phyloP scores from a whole-genome alignment of 2,888 invertebrate genomes.

The Ptilodon capucinus region DNA sequence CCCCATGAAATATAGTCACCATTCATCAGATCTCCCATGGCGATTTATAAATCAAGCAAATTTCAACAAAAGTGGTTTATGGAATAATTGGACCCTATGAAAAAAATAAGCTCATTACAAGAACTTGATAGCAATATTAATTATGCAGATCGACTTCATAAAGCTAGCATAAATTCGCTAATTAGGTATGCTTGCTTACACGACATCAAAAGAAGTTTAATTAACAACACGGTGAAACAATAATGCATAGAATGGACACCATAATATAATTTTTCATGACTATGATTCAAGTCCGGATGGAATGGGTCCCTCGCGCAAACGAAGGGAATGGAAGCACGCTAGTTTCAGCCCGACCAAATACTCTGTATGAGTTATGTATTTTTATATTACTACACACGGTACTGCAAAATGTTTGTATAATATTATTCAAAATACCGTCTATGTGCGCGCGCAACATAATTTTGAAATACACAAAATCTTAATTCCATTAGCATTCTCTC shows the following conservation, averaged over 20 bases:
- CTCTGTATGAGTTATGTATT: too few relatives aligned
- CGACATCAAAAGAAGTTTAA: constrained; percentile 12
- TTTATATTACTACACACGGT: too few relatives aligned
- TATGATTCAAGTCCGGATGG: background rate
- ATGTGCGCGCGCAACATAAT: too few relatives aligned
- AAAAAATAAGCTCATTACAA: constrained; percentile 6
- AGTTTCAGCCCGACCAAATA: background rate
- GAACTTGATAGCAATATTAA: background rate
- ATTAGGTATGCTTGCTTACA: constrained; percentile 22
- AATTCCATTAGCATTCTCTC: too few relatives aligned
- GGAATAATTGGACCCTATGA: constrained; percentile 25
- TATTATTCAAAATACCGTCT: too few relatives aligned
- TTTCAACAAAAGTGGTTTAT: constrained; percentile 39
- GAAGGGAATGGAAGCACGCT: background rate
- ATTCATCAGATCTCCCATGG: constrained; percentile 39
- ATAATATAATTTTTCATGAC: constrained; percentile 7
- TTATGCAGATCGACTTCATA: background rate
- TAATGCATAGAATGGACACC: constrained; percentile 10
- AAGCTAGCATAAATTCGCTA: constrained; percentile 18
- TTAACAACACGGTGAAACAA: constrained; percentile 14
- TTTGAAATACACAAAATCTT: too few relatives aligned
- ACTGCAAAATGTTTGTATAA: too few relatives aligned
- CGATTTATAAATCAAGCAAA: constrained; percentile 33
- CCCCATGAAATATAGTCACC: constrained; percentile 38
- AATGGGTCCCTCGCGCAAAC: constrained; percentile 2